These are phyloP conservation scores for Falco naumanni DNA, from an alignment of 2,797 vertebrate species.

Conservation along the genomic window DNA sequence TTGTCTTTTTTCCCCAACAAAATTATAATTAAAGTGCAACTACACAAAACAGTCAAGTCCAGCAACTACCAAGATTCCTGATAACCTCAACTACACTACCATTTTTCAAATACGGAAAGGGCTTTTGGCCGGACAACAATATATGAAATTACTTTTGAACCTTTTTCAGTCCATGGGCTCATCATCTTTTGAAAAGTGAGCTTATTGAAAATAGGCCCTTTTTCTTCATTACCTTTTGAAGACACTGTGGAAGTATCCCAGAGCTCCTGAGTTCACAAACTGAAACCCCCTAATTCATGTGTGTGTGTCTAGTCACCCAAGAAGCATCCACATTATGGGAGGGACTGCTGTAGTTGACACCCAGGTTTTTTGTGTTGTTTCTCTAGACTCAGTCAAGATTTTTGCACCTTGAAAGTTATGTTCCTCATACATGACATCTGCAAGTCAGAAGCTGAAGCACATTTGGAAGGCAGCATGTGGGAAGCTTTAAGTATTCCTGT, in stretches of 20 bases:
- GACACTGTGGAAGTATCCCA: neutral
- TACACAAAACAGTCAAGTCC: neutral
- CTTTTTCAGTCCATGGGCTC: neutral
- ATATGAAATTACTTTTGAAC: neutral
- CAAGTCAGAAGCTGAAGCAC: neutral
- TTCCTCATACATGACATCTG: neutral
- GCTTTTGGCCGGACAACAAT: neutral
- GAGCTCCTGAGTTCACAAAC: neutral
- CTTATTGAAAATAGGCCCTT: neutral
- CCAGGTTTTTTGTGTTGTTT: neutral
- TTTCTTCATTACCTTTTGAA: neutral
- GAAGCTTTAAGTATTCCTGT: neutral
- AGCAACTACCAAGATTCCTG: neutral
- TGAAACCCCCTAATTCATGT: neutral
- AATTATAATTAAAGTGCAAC: neutral
- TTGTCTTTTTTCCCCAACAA: neutral
- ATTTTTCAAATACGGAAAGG: neutral
- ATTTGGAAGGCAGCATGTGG: neutral
- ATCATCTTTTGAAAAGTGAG: neutral
- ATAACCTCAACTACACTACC: neutral
- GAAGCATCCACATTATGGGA: neutral
- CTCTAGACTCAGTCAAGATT: neutral
- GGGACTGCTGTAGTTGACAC: accelerated
- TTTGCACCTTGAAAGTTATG: neutral
- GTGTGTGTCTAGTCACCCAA: neutral